These are phyloP conservation scores for Alouatta palliata DNA, from an alignment of 2,113 vertebrate genomes.

Conservation along the genomic window DNA sequence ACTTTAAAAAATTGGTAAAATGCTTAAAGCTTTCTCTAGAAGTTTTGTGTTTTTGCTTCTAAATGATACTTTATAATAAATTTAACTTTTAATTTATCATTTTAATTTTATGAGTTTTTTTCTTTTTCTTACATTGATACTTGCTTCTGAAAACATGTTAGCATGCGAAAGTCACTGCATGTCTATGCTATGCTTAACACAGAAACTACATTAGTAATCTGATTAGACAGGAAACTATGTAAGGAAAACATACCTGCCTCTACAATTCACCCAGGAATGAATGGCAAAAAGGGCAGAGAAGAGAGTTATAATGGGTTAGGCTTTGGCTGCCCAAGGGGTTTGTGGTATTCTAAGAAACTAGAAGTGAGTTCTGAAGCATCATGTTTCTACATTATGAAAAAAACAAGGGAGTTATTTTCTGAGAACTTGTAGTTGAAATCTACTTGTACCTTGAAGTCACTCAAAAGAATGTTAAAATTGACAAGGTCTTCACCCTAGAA, in stretches of 20 bases:
- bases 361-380: not conserved
- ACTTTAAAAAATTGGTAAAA: not conserved
- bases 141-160: not conserved
- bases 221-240: not conserved
- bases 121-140: not conserved
- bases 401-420: not conserved
- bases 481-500: not conserved
- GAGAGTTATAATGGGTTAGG: not conserved
- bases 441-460: constrained; percentile 5
- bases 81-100: not conserved
- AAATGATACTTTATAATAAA: not conserved
- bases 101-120: not conserved
- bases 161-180: not conserved
- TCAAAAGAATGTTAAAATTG: constrained; percentile 26
- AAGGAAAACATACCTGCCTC: not conserved
- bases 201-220: not conserved
- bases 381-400: not conserved
- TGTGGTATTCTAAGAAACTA: not conserved
- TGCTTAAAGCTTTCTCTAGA: not conserved
- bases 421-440: constrained; percentile 45
- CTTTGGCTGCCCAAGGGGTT: not conserved
- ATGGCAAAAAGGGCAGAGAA: not conserved
- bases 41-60: not conserved
- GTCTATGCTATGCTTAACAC: not conserved
- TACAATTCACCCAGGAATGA: not conserved